Evolutionary conservation across 2,113 vertebrate species (phyloP).

Genomic region (Brachyistius frenatus): DNA sequence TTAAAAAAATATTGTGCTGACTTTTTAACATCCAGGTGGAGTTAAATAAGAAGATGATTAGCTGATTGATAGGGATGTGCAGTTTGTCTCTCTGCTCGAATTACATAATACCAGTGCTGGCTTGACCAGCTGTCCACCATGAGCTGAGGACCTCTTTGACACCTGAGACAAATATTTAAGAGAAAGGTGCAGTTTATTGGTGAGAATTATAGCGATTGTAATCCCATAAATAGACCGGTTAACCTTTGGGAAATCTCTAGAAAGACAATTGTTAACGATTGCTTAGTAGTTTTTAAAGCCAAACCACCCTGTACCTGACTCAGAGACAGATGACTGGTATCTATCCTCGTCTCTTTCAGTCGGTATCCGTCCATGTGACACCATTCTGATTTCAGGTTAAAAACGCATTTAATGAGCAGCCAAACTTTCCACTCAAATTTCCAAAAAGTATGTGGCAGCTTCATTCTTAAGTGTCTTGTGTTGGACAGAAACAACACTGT

Average conservation of each 20-base stretch:
- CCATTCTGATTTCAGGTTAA: conserved; percentile 20
- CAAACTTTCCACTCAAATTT: conserved; percentile 42
- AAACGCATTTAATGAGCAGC: conserved; percentile 25
- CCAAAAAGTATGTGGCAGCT: conserved; percentile 42
- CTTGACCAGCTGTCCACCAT: too few relatives aligned
- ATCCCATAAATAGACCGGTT: too few relatives aligned
- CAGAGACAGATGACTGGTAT: conserved; percentile 15
- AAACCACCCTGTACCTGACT: not conserved
- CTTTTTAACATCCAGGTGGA: too few relatives aligned
- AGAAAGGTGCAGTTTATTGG: too few relatives aligned
- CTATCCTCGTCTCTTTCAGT: conserved; percentile 22
- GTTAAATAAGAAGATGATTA: too few relatives aligned
- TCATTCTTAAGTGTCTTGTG: conserved; percentile 55
- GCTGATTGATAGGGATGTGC: not conserved
- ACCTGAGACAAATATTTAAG: too few relatives aligned
- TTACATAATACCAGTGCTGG: not conserved
- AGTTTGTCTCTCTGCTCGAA: not conserved
- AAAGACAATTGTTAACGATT: not conserved
- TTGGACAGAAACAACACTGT: conserved; percentile 58
- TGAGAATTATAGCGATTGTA: too few relatives aligned
- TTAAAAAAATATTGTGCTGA: too few relatives aligned
- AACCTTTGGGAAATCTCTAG: too few relatives aligned
- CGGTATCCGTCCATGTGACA: not conserved
- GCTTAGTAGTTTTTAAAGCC: not conserved
- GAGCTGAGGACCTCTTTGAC: too few relatives aligned